Percentiles rank a stretch among this genome's conserved stretches.
Conservation (phyloP, 2,888 invertebrate genomes). For the Leucania comma region DNA sequence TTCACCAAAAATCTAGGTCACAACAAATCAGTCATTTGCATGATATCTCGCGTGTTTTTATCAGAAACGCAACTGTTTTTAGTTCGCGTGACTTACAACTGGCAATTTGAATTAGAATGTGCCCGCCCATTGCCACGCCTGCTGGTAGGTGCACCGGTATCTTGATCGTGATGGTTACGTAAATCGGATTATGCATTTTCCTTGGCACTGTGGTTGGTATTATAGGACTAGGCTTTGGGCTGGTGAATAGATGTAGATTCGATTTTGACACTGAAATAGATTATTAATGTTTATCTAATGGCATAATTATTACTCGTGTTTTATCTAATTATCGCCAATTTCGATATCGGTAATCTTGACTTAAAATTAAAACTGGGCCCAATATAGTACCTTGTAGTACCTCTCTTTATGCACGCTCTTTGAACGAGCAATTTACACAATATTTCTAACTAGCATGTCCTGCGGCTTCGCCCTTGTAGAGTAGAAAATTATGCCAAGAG, state of each 20-base stretch:
- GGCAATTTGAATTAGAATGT: constrained; percentile 87
- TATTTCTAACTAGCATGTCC: too few relatives aligned
- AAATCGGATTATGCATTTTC: constrained; percentile 83
- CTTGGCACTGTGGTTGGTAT: constrained; percentile 46
- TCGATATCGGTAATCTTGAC: neutral
- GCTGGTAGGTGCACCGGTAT: constrained; percentile 79
- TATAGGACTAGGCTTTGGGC: neutral
- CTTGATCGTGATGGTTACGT: constrained; percentile 82
- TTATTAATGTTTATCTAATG: too few relatives aligned
- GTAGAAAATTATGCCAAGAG: too few relatives aligned
- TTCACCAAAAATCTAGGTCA: constrained; percentile 50
- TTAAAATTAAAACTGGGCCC: neutral
- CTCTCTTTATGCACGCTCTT: neutral
- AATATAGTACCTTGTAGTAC: constrained; percentile 5
- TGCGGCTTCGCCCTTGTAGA: too few relatives aligned
- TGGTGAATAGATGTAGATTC: constrained; percentile 4
- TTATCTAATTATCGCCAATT: too few relatives aligned
- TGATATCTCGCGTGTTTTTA: constrained; percentile 65
- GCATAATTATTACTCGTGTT: too few relatives aligned
- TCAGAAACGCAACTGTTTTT: constrained; percentile 72
- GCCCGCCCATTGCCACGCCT: constrained; percentile 84
- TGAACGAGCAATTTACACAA: too few relatives aligned
- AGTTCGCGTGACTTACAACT: constrained; percentile 82
- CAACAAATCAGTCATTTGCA: constrained; percentile 48
- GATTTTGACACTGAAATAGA: constrained; percentile 4